Evolutionary conservation across 2,113 vertebrate species (phyloP).

Genomic region (Limanda limanda): DNA sequence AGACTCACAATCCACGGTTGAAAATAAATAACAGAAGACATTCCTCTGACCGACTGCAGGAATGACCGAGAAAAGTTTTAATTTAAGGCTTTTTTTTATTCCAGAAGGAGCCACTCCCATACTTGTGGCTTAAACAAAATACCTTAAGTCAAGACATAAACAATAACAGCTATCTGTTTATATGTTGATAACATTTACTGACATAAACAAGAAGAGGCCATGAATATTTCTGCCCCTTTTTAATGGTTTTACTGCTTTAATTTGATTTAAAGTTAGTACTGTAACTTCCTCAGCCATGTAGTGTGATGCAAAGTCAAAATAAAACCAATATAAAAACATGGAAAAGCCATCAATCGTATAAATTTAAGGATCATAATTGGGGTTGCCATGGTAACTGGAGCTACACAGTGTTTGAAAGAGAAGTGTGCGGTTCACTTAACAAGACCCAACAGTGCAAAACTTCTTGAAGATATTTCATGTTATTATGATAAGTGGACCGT

Average conservation of each 20-base stretch:
- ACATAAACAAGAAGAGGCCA: neutral
- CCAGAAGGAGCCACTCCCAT: constrained; percentile 2
- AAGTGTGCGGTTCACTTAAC: too few relatives aligned
- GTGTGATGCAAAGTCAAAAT: too few relatives aligned
- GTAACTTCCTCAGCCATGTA: too few relatives aligned
- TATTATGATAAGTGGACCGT: too few relatives aligned
- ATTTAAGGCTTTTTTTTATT: neutral
- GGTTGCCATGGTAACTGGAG: too few relatives aligned
- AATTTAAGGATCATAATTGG: neutral
- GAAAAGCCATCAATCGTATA: neutral
- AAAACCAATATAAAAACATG: too few relatives aligned
- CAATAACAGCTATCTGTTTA: neutral
- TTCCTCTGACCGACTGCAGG: constrained; percentile 38
- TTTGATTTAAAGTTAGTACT: too few relatives aligned
- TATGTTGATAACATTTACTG: neutral
- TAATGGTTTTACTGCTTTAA: too few relatives aligned
- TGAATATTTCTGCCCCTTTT: neutral
- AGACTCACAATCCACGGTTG: constrained; percentile 33
- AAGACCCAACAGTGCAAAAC: too few relatives aligned
- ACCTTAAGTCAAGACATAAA: neutral
- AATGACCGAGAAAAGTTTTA: constrained; percentile 32
- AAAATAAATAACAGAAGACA: constrained; percentile 52
- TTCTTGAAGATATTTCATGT: too few relatives aligned
- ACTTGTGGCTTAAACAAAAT: neutral
- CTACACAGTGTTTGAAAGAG: too few relatives aligned